These are phyloP conservation scores for Tachysurus vachellii DNA, from an alignment of 2,113 vertebrate genomes.

Conservation along the genomic window DNA sequence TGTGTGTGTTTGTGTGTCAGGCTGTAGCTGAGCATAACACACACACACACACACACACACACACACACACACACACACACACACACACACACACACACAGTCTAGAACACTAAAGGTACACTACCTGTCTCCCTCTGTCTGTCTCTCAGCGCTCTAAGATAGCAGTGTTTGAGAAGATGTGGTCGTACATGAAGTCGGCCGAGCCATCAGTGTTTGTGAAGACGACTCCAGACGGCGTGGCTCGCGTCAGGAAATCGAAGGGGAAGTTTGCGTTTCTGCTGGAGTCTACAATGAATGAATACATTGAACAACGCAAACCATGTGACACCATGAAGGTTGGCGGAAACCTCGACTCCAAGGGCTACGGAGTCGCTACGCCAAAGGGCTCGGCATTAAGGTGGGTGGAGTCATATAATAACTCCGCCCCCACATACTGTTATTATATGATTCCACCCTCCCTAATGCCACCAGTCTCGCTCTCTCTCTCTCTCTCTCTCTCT, in stretches of 20 bases:
- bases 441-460: constrained; percentile 99
- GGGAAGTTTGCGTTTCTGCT: constrained; percentile 99
- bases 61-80: constrained; percentile 52
- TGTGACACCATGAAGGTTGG: constrained; percentile 99
- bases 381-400: constrained; percentile 99
- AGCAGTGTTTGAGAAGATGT: constrained; percentile 99
- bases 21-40: too few relatives aligned
- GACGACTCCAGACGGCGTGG: constrained; percentile 94
- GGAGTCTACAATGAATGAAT: constrained; percentile 99
- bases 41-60: background rate
- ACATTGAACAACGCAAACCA: constrained; percentile 99
- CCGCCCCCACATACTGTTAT: constrained; percentile 78
- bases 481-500: constrained; percentile 34
- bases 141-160: constrained; percentile 93
- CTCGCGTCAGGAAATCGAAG: constrained; percentile 96
- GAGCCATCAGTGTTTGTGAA: constrained; percentile 99
- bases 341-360: constrained; percentile 99
- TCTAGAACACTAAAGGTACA: background rate
- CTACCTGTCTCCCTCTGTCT: too few relatives aligned
- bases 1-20: constrained; percentile 21
- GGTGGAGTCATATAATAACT: constrained; percentile 99
- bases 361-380: constrained; percentile 98
- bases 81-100: background rate
- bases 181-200: constrained; percentile 99
- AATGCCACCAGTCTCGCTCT: constrained; percentile 71